These are phyloP conservation scores for Scaptomyza reducta DNA, from an alignment of 2,888 invertebrate species.

Conservation along the genomic window DNA sequence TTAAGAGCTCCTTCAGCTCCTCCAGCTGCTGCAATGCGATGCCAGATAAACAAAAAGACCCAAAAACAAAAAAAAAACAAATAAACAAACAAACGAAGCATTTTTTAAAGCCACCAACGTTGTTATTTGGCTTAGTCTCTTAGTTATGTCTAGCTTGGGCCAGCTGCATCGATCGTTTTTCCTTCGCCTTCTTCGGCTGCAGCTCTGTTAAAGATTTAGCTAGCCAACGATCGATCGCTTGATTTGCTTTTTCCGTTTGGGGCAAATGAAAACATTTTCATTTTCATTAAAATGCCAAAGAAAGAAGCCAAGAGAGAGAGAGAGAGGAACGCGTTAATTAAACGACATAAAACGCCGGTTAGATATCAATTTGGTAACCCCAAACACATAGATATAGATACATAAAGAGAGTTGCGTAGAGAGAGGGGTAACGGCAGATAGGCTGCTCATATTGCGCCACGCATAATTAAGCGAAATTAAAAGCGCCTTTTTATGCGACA, in stretches of 20 bases:
- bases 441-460: conserved; percentile 29
- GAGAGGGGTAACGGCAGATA: background rate
- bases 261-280: conserved; percentile 72
- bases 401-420: background rate
- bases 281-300: conserved; percentile 71
- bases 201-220: background rate
- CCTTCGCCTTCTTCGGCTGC: background rate
- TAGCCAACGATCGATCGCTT: conserved; percentile 35
- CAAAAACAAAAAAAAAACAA: background rate
- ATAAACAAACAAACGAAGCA: conserved; percentile 42
- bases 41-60: conserved; percentile 62
- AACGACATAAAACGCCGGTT: conserved; percentile 69
- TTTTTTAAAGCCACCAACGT: conserved; percentile 57
- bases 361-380: conserved; percentile 64
- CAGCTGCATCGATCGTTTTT: conserved; percentile 32
- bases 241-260: conserved; percentile 1
- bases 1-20: conserved; percentile 15
- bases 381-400: conserved; percentile 1
- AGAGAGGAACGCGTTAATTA: conserved; percentile 64
- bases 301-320: conserved; percentile 22
- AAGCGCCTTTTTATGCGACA: conserved; percentile 77
- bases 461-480: conserved; percentile 78
- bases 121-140: conserved; percentile 13
- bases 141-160: background rate
- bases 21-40: conserved; percentile 42